Evolutionary conservation across 2,113 vertebrate species (phyloP), one percentile per base, ranked within the genome.

Genomic region (Chascanopsetta lugubris): DNA sequence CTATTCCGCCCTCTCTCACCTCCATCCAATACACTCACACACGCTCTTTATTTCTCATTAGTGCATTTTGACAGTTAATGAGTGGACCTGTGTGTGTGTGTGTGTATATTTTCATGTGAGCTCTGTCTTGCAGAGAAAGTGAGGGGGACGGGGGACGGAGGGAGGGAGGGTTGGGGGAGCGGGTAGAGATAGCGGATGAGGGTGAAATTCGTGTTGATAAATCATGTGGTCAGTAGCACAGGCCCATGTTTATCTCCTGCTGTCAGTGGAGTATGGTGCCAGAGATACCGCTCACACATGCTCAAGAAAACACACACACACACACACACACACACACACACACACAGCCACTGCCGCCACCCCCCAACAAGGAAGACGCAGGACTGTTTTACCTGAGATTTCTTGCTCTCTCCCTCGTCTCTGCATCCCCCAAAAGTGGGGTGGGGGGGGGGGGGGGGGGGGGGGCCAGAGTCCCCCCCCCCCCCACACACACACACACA

Each of bases 201-300:
- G 64, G 80, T 79, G 85, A 75, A 88, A 88, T 90, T 86, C 85
- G 71, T 85, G 87, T 89, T 91, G 89, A 92, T 91, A 92, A 90
- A 92, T 92, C 90, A 90, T 87, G 80, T 84, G 85, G 86, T 90
- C 88, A 85, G 80, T 84, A 45, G 81, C 82, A 75, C 67, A 75
- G 82, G 77, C 72, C 80, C 68, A 27, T 88, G 87, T 90, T 92
- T 91, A 92, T 91, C 90, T 92, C 82, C 72, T 61, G 80, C 82
- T 87, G 85, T 89, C 88, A 88, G 88, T 74, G 80, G 80, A 83
- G 88, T 82, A 50, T 90, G 88, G 81, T 53, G 72, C 73, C 74
- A 36, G 82, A 89, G 89, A 90, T 90, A 90, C 80, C 46, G 54
- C 72, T 64, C 61, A 64, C 79, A 77, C 77, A 67, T 30, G 51